Evolutionary conservation across 2,797 vertebrate species (phyloP).

Genomic region (Tokudaia tokunoshimensis): DNA sequence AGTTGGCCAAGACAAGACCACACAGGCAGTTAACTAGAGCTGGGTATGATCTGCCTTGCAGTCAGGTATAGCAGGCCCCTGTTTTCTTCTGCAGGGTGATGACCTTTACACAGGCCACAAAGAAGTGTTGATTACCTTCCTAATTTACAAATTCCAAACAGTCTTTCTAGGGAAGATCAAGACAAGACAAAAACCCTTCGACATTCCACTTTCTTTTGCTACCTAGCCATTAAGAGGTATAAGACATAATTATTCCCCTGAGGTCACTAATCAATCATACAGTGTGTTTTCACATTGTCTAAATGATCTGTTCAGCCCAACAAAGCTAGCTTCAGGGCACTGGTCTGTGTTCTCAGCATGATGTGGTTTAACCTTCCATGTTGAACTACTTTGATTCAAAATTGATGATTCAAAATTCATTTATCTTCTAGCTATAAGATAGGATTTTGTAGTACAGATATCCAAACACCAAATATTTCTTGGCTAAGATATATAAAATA

Average conservation of each 20-base stretch:
- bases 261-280: not conserved
- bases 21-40: not conserved
- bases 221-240: slow-evolving; percentile 60
- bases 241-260: slow-evolving; percentile 49
- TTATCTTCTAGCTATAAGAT: slow-evolving; percentile 50
- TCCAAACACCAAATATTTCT: slow-evolving; percentile 5
- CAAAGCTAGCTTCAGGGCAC: not conserved
- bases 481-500: not conserved
- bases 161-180: slow-evolving; percentile 51
- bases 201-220: slow-evolving; percentile 36
- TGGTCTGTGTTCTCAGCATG: not conserved
- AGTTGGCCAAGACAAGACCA: not conserved
- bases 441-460: not conserved
- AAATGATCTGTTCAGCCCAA: not conserved
- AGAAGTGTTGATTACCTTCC: not conserved
- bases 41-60: not conserved
- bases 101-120: not conserved
- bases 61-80: not conserved
- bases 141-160: slow-evolving; percentile 44
- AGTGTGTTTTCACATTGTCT: not conserved
- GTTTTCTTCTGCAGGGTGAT: not conserved
- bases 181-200: slow-evolving; percentile 20
- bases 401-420: slow-evolving; percentile 10
- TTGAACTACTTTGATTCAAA: not conserved
- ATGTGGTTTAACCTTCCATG: not conserved